Base-by-base conservation (phyloP, 1,140 invertebrate species). In the Adoxophyes honmai region DNA sequence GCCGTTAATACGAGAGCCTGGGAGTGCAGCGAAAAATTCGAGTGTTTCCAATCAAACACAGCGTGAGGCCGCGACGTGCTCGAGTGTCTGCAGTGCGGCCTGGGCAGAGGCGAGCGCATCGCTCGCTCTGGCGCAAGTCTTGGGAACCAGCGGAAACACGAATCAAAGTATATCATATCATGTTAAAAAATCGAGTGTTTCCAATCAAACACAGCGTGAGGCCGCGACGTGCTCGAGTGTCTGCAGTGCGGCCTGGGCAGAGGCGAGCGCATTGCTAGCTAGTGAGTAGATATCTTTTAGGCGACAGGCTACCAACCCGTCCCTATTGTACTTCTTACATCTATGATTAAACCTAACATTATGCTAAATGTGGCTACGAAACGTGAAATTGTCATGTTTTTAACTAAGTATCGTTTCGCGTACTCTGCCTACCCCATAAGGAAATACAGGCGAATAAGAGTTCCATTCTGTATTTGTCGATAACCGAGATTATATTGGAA, bases 201-300 rank as follows among this genome's bases (percentile, higher is more conserved):
- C 66, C 62, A 68, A 71, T 73, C 58, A 67, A 65, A 72, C 48
- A 57, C 42, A 48, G 42, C 16, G 39, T 44, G 66, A 58, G 64
- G 66, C 63, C 54, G 56, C 54, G 59, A 63, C 73, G 77, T 74
- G 75, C 61, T 70, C 52, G 56, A 75, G 73, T 64, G 70, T 35
- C 68, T 72, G 71, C 73, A 70, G 52, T 62, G 70, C 52, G 34
- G 60, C 62, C 57, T 44, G 36, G 53, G 53, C 6, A 3, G 21
- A 28, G 21, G 21, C 21, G 21, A 28, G 21, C 21, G 21, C 21
- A 28, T 28, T 28, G 21, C 2, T 3, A 37, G 38, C 33, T 9
- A n/a, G n/a, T n/a, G n/a, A n/a, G n/a, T n/a, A n/a, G n/a, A n/a
- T n/a, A n/a, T n/a, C n/a, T n/a, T n/a, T n/a, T n/a, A n/a, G n/a